Base-by-base conservation (phyloP, 2,113 vertebrate species). In the Melanostigma gelatinosum region DNA sequence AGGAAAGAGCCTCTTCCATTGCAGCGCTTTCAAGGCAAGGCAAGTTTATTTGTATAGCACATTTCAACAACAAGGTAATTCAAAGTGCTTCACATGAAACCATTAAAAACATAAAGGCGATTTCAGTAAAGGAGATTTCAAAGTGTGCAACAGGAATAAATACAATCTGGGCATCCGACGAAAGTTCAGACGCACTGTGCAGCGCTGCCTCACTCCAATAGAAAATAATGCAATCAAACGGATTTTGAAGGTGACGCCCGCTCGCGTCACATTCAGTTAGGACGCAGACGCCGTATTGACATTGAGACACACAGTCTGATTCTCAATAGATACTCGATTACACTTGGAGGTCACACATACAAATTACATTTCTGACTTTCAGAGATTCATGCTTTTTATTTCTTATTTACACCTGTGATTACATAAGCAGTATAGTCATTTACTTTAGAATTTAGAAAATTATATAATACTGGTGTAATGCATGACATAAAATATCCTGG, bases 341-440 rank as follows among this genome's bases (percentile, higher is more conserved):
- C 4, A 13, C n/a, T 57, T 6, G 24, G 54, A 27, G 24, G 54
- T 57, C 54, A 27, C n/a, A 8, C 11, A 8, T 1, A 65, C 6
- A 64, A 64, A 40, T 9, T 1, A 65, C 6, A 64, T n/a, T 3
- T n/a, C 62, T 65, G n/a, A 64, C 64, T 29, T 32, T 29, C 15
- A 67, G 24, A 67, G 42, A 67, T 40, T 24, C 36, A 42, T 48
- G 65, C 24, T 48, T 67, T 46, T 44, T 40, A 40, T 64, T 40
- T 40, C 38, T 64, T 6, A 42, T 64, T 13, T 64, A n/a, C 62
- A 12, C 9, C 36, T 13, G 11, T 36, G 32, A 60, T 60, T 60
- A 7, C 3, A 62, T 5, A 63, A 63, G 36, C 20, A 40, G 34
- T n/a, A 63, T 22, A 40, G 58, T 38, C 36, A 36, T 11, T 20